These are phyloP conservation scores for Rhimphoctona megacephalus DNA, from an alignment of 2,888 invertebrate species.

Conservation along the genomic window DNA sequence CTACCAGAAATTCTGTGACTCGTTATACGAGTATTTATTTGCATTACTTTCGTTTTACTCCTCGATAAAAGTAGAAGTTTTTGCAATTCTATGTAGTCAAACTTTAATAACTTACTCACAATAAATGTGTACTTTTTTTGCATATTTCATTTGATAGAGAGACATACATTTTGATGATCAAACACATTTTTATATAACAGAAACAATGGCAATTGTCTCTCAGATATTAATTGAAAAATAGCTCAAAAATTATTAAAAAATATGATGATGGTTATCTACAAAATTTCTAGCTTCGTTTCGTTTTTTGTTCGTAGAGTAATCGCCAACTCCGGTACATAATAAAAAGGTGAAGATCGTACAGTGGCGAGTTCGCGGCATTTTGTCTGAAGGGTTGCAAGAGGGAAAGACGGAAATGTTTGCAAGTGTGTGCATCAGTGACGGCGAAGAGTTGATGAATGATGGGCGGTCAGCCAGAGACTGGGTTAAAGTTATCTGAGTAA, in stretches of 20 bases:
- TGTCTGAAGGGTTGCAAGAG: conserved; percentile 38
- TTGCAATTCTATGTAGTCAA: not conserved
- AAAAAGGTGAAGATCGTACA: conserved; percentile 33
- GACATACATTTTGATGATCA: not conserved
- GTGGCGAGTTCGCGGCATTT: conserved; percentile 48
- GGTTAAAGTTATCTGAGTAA: conserved; percentile 83
- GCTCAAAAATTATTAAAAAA: not conserved
- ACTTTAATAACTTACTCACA: not conserved
- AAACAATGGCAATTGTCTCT: not conserved
- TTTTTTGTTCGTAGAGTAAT: conserved; percentile 15
- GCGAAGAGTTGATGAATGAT: conserved; percentile 82
- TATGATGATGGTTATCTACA: not conserved
- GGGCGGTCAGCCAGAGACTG: conserved; percentile 80
- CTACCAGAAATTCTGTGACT: not conserved
- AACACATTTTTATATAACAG: no score
- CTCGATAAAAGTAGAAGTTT: not conserved
- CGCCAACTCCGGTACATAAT: conserved; percentile 31
- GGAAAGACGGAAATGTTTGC: conserved; percentile 30
- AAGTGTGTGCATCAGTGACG: conserved; percentile 53
- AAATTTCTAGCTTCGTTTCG: conserved; percentile 7
- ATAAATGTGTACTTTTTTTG: not conserved
- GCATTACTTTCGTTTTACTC: not conserved
- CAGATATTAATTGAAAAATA: not conserved
- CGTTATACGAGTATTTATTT: not conserved
- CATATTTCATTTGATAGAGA: not conserved